Base-by-base conservation (phyloP, 1,140 invertebrate genomes). In the Belonocnema kinseyi region DNA sequence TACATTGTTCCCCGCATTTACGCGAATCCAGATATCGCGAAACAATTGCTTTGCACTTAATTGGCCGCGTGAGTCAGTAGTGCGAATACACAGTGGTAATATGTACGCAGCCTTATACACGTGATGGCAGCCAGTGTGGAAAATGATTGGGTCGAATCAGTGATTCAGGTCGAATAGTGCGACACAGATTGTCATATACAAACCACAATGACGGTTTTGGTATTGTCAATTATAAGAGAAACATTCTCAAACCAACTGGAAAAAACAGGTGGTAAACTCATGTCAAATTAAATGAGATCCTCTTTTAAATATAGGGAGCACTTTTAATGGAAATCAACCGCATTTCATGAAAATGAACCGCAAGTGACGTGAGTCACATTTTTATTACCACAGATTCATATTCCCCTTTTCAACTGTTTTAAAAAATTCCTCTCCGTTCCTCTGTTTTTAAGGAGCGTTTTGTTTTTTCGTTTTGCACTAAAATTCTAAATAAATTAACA, bases 71-170 rank as follows among this genome's bases (percentile, higher is more conserved):
- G 26, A 66, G 33, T 66, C 61, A 46, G 61, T 26, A 40, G 61
- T 66, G 61, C 61, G 61, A 33, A 33, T 40, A 66, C 40, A 66
- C 61, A 66, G 61, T 40, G 33, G 61, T 66, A 66, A 66, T 66
- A 33, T 66, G 61, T 46, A 66, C 61, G 61, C 6, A 40, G 26
- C 61, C 26, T 40, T n/a, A 61, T 40, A 66, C 61, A 46, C 13
- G 61, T 66, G 61, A 46, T 16, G 16, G 13, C 40, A 66, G 61
- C 33, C 26, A 5, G 61, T n/a, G 61, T 66, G 61, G 61, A 66
- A 66, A 66, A 66, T 66, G 61, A 66, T 66, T 66, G 10, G 61
- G 26, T 66, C n/a, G 61, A 66, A 66, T 66, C 61, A 66, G 26
- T 66, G 61, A 66, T 66, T 66, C 61, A 66, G 26, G 61, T 26